Percentiles rank a stretch among this genome's conserved stretches.
These are phyloP conservation scores for Pseudochirops cupreus DNA, from an alignment of 2,797 vertebrate species.

Conservation along the genomic window DNA sequence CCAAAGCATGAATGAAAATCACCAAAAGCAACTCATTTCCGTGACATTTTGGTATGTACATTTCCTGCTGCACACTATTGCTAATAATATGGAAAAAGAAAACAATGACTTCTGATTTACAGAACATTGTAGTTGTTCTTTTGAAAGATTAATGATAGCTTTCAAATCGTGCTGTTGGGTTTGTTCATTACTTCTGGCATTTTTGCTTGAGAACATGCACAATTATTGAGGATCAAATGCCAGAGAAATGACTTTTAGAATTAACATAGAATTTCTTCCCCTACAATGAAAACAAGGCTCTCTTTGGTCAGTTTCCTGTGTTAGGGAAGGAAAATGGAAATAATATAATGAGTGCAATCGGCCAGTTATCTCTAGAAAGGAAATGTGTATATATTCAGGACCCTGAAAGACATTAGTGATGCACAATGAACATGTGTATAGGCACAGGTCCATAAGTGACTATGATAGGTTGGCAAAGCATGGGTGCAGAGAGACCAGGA, in stretches of 20 bases:
- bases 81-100: slow-evolving; percentile 23
- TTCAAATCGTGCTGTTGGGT: slow-evolving; percentile 57
- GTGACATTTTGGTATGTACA: background rate
- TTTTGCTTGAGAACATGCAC: slow-evolving; percentile 70
- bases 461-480: background rate
- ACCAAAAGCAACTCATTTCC: slow-evolving; percentile 6
- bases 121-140: slow-evolving; percentile 40
- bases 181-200: slow-evolving; percentile 65
- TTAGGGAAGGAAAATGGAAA: slow-evolving; percentile 12
- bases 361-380: slow-evolving; percentile 7
- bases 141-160: slow-evolving; percentile 34
- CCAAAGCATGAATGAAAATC: slow-evolving; percentile 16
- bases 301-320: slow-evolving; percentile 54
- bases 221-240: slow-evolving; percentile 64
- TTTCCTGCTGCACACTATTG: background rate
- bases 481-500: background rate
- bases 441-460: background rate
- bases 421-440: background rate
- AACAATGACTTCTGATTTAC: background rate
- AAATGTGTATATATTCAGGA: background rate
- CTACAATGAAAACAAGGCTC: slow-evolving; percentile 35
- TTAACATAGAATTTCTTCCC: slow-evolving; percentile 55
- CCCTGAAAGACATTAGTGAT: slow-evolving; percentile 13
- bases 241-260: slow-evolving; percentile 58
- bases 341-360: slow-evolving; percentile 6